Percentiles rank a stretch among this genome's conserved stretches.
Evolutionary conservation across 1,140 invertebrate species (phyloP).

Genomic region (Paracyclopina nana): DNA sequence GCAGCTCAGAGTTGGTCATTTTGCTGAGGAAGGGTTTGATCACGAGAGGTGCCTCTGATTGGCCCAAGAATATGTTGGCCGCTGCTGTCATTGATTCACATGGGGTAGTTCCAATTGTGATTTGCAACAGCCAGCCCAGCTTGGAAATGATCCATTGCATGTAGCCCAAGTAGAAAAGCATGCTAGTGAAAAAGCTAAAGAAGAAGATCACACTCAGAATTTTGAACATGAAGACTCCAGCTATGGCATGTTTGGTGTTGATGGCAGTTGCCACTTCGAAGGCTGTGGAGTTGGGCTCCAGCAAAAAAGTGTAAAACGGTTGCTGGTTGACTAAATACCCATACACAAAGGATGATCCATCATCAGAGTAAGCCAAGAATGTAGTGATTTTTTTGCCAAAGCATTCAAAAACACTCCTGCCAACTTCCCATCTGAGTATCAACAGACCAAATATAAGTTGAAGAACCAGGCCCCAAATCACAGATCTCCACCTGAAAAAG

Average conservation of each 20-base stretch:
- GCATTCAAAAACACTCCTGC: constrained; percentile 53
- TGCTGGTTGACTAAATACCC: constrained; percentile 42
- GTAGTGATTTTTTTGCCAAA: constrained; percentile 37
- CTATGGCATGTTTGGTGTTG: not conserved
- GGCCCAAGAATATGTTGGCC: constrained; percentile 72
- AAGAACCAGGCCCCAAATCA: constrained; percentile 52
- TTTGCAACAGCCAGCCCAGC: constrained; percentile 50
- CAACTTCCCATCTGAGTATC: constrained; percentile 60
- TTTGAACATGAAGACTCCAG: constrained; percentile 29
- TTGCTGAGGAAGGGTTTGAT: constrained; percentile 60
- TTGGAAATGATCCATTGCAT: constrained; percentile 72
- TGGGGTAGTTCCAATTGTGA: constrained; percentile 58
- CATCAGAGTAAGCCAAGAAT: constrained; percentile 54
- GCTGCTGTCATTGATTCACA: constrained; percentile 78
- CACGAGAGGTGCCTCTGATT: constrained; percentile 39
- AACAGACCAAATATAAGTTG: constrained; percentile 71
- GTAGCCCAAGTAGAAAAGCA: constrained; percentile 64
- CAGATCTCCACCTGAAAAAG: constrained; percentile 49
- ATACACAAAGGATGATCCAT: constrained; percentile 66
- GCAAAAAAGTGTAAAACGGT: not conserved
- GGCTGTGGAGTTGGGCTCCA: not conserved
- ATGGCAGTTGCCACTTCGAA: not conserved
- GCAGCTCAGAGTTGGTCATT: constrained; percentile 72
- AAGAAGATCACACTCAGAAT: constrained; percentile 69
- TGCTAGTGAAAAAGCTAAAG: constrained; percentile 64